Evolutionary conservation across 2,113 vertebrate species (phyloP).

Genomic region (Cnemophilus loriae): DNA sequence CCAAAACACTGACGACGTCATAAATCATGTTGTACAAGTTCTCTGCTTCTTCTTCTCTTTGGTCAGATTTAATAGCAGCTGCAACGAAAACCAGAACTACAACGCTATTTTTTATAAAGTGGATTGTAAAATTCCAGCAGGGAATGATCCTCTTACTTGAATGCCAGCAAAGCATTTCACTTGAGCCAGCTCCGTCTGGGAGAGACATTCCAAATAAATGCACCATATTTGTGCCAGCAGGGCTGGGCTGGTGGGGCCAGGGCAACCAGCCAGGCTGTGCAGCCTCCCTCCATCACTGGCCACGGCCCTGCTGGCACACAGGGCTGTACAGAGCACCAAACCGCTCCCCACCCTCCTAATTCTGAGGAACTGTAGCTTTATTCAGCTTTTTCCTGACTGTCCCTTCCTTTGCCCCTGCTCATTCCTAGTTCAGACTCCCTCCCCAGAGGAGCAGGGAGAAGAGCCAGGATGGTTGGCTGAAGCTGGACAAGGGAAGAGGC

Average conservation of each 20-base stretch:
- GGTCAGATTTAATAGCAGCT: not conserved
- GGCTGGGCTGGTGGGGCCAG: not conserved
- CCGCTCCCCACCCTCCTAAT: not conserved
- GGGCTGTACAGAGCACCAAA: not conserved
- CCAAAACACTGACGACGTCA: not conserved
- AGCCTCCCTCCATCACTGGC: rapidly evolving
- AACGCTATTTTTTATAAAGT: not conserved
- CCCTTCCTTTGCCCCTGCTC: not conserved
- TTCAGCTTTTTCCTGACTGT: not conserved
- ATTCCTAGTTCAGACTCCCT: not conserved
- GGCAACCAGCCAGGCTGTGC: not conserved
- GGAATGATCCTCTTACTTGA: not conserved
- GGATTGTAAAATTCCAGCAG: not conserved
- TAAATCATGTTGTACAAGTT: not conserved
- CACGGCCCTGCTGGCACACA: not conserved
- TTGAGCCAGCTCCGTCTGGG: not conserved
- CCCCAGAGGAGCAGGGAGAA: not conserved
- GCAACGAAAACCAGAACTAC: not conserved
- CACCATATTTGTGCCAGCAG: not conserved
- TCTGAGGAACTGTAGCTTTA: not conserved
- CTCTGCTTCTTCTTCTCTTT: not conserved
- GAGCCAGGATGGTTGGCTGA: not conserved
- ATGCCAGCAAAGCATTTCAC: not conserved
- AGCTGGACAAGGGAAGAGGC: not conserved
- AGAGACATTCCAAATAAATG: not conserved